Evolutionary conservation across 2,888 invertebrate species (phyloP).

Genomic region (Tigriopus californicus): DNA sequence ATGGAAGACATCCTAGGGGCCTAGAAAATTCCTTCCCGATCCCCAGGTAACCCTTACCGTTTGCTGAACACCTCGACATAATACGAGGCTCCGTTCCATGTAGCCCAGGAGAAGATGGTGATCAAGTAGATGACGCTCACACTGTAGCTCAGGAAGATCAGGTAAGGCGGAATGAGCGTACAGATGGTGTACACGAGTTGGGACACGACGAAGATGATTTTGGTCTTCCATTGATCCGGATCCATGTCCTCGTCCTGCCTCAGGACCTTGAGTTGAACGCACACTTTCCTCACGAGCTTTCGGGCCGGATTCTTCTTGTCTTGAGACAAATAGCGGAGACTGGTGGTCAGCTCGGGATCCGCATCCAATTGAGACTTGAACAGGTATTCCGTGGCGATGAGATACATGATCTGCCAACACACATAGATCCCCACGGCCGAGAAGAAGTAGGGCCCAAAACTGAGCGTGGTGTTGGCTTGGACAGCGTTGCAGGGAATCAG

Average conservation of each 20-base stretch:
- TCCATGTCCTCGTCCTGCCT: background rate
- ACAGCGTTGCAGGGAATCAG: background rate
- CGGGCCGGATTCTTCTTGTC: slow-evolving; percentile 7
- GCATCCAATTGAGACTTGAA: background rate
- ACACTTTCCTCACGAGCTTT: background rate
- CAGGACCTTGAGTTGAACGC: background rate
- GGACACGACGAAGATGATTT: background rate
- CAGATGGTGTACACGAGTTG: background rate
- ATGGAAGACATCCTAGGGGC: no score
- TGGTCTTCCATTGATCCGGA: background rate
- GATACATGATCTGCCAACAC: background rate
- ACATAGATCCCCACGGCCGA: background rate
- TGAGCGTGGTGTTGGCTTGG: no score
- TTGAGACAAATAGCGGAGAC: background rate
- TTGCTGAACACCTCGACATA: slow-evolving; percentile 10
- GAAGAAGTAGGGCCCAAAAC: background rate
- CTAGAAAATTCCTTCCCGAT: background rate
- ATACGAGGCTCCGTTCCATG: slow-evolving; percentile 7
- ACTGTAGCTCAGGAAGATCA: background rate
- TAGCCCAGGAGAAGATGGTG: background rate
- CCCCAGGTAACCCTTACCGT: slow-evolving; percentile 1
- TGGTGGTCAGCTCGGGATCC: background rate
- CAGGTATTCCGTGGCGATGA: background rate
- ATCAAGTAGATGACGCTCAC: slow-evolving; percentile 2
- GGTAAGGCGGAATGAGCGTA: background rate